Evolutionary conservation across 2,113 vertebrate genomes (phyloP), one percentile per base, ranked within the genome.

Genomic region (Istiophorus platypterus): DNA sequence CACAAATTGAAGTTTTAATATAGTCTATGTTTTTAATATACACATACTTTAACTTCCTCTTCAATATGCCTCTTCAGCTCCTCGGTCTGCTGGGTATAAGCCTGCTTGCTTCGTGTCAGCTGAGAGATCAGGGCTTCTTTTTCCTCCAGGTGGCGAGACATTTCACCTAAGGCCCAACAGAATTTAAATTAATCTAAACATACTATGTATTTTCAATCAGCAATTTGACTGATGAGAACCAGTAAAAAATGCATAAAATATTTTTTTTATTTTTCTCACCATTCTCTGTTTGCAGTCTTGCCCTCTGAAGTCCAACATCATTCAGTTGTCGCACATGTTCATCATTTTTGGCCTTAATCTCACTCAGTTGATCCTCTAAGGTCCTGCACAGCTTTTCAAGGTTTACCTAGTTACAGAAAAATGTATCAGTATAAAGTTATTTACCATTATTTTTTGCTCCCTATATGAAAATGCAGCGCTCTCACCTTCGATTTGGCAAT

Each of bases 361-460:
- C 97, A 85, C 95, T 97, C 27, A 97, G 87, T 26, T 99, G 98
- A 79, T 99, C 98, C 84, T 98, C 97, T 18, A 98, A 90, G 0
- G 96, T 89, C 3, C 95, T 96, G 8, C 96, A 97, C 92, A 96
- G 95, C 92, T 97, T 99, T 77, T 99, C 97, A 64, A 97, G 89
- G 64, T 96, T 96, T 62, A 92, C 93, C 97, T 98, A 18, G 0
- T 12, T 56, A 85, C 49, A 42, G 22, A 77, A 49, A 56, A 39
- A 37, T 39, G 2, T 17, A 61, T 85, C 57, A 78, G 22, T 0
- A 39, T 54, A 5, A 9, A 27, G 41, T 9, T 61, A 1, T 54
- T 34, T 0, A 12, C 0, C 20, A 24, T 67, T n/a, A n/a, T 56
- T 15, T 56, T 27, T 68, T 11, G 10, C 13, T 42, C 3, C 3